Evolutionary conservation across 2,113 vertebrate species (phyloP).

Genomic region (Chelonoidis abingdonii): DNA sequence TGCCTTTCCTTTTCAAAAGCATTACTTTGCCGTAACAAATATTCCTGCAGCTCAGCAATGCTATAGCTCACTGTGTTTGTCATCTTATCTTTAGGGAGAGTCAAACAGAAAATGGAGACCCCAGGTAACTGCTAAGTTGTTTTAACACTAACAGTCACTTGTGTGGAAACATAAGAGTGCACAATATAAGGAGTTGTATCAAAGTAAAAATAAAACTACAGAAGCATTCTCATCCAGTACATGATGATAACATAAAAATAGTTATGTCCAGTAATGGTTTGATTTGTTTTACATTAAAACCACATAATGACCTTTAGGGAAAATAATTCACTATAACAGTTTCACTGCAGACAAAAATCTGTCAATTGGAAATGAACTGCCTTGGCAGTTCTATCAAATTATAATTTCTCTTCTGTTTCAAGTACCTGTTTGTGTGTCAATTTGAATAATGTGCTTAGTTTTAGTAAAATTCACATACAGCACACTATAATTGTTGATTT

Average conservation of each 20-base stretch:
- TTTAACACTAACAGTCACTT: constrained; percentile 45
- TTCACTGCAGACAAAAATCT: not conserved
- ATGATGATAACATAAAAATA: not conserved
- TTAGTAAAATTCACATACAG: not conserved
- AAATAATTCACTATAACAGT: not conserved
- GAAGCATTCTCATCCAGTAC: not conserved
- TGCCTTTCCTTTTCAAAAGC: constrained; percentile 17
- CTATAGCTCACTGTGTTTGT: constrained; percentile 52
- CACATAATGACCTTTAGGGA: not conserved
- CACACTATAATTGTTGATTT: not conserved
- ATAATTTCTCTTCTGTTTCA: not conserved
- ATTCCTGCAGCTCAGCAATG: not conserved
- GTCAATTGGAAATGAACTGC: not conserved
- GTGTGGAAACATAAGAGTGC: constrained; percentile 16
- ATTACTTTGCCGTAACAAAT: not conserved
- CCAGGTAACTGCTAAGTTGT: constrained; percentile 72
- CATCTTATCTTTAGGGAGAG: constrained; percentile 71
- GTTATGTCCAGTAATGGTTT: not conserved
- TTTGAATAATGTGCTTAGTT: not conserved
- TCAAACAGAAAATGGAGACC: constrained; percentile 65
- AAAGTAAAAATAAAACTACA: not conserved
- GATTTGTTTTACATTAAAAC: not conserved
- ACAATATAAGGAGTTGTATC: not conserved
- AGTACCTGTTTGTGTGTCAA: not conserved
- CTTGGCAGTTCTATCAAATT: not conserved